Base-by-base conservation (phyloP, 2,888 invertebrate genomes). In the Epinotia demarniana region DNA sequence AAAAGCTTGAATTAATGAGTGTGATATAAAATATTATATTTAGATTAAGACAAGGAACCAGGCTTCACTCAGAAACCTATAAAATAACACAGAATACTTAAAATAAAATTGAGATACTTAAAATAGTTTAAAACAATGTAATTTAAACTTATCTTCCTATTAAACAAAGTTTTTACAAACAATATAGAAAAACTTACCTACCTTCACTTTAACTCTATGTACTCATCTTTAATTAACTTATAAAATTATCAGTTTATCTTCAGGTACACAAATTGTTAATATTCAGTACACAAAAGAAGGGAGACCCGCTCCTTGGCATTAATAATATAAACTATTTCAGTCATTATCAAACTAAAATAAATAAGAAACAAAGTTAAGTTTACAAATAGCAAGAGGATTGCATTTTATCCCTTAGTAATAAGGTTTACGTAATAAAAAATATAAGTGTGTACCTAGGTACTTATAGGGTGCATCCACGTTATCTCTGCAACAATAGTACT, bases 181-280 rank as follows among this genome's bases (percentile, higher is more conserved):
- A 6, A 33, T 8, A 33, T 33, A 8, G 33, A 8, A 33, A 6
- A 6, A 33, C 33, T 33, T 33, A 5, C 1, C 5, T 53, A n/a
- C n/a, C 53, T 53, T 19, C 18, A 55, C 18, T n/a, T 9, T 33
- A 33, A 33, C 8, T 33, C 33, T 33, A 33, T 33, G 39, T 39
- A 39, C 49, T n/a, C 4, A 19, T 11, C 8, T 23, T 53, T 66
- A 23, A 2, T 39, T 18, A 33, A 18, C 67, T 57, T 68, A 63
- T 69, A 58, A 73, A 69, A 55, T 63, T 67, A 75, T 73, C 77
- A 77, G 73, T 77, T 74, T 61, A 55, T 19, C 12, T 43, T 76
- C 76, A 76, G 76, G 76, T 76, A 76, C 76, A 73, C 64, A 63
- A 6, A 66, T 62, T 62, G 18, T 39, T 55, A 33, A 67, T 57